Evolutionary conservation across 2,113 vertebrate genomes (phyloP).

Genomic region (Acanthochromis polyacanthus): DNA sequence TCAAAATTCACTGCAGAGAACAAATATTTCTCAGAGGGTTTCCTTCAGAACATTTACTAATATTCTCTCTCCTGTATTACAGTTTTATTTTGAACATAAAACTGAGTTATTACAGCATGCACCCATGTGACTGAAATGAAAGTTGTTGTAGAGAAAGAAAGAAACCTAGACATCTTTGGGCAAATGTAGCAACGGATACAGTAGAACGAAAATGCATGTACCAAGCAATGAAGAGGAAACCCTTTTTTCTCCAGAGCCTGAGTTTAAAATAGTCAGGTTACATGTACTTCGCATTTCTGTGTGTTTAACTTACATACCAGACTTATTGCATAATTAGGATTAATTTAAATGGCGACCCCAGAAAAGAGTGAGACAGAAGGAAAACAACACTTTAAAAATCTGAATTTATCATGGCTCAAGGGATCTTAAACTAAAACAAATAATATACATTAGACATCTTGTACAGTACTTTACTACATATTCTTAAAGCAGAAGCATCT

Average conservation of each 20-base stretch:
- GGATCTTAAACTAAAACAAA: too few species aligned
- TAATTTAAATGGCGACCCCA: not conserved
- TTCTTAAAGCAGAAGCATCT: not conserved
- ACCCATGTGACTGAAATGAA: constrained; percentile 55
- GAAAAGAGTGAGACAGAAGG: not conserved
- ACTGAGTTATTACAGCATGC: constrained; percentile 55
- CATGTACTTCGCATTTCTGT: not conserved
- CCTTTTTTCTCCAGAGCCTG: not conserved
- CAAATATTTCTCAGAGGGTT: constrained; percentile 77
- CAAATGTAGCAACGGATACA: not conserved
- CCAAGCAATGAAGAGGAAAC: not conserved
- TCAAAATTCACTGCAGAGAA: constrained; percentile 68
- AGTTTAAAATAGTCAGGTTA: not conserved
- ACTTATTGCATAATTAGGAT: not conserved
- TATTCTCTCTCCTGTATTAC: constrained; percentile 69
- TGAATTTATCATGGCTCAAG: too few species aligned
- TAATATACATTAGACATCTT: not conserved
- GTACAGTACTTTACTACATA: not conserved
- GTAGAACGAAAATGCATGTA: not conserved
- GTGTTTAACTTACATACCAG: not conserved
- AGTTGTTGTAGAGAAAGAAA: constrained; percentile 27
- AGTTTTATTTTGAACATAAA: constrained; percentile 76
- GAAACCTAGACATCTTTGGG: constrained; percentile 17
- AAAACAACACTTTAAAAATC: not conserved
- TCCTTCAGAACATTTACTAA: constrained; percentile 64